A percentile compares a stretch with the other conserved stretches of the same genome.
phyloP scores from a whole-genome alignment of 2,888 invertebrate genomes.

The Ernsta delagoae region DNA sequence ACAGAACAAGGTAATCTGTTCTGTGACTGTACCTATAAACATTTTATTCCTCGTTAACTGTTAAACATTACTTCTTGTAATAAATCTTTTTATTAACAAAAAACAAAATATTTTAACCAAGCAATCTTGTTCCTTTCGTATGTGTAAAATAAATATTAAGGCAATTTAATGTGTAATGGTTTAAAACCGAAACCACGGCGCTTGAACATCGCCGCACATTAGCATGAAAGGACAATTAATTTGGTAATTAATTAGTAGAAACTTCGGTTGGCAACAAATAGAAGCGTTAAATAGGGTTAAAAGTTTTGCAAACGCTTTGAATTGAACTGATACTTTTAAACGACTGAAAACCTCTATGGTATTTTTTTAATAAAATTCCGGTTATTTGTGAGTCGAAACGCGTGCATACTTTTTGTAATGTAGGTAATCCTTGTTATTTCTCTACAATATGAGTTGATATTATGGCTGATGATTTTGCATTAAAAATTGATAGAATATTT shows the following conservation, averaged over 20 bases:
- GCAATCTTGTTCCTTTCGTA: neutral
- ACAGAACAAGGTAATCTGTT: too few relatives aligned
- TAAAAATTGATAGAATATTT: too few relatives aligned
- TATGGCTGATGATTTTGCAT: too few relatives aligned
- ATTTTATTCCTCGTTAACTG: too few relatives aligned
- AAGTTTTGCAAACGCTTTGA: conserved; percentile 14
- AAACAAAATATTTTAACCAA: neutral
- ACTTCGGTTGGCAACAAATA: conserved; percentile 23
- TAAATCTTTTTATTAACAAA: neutral
- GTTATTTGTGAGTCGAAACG: too few relatives aligned
- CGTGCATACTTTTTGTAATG: too few relatives aligned
- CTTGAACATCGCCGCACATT: conserved; percentile 24
- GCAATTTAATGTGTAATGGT: conserved; percentile 23
- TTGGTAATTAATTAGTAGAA: conserved; percentile 29
- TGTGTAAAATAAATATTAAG: conserved; percentile 18
- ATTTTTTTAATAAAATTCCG: too few relatives aligned
- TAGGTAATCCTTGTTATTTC: too few relatives aligned
- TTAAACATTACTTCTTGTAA: too few relatives aligned
- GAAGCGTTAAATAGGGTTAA: conserved; percentile 20
- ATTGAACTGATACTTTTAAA: neutral
- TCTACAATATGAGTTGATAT: too few relatives aligned
- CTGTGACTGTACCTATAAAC: too few relatives aligned
- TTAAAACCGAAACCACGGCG: conserved; percentile 28
- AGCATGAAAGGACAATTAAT: conserved; percentile 33
- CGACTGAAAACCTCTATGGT: too few relatives aligned